Evolutionary conservation across 1,140 invertebrate genomes (phyloP).

Genomic region (Conus ventricosus): DNA sequence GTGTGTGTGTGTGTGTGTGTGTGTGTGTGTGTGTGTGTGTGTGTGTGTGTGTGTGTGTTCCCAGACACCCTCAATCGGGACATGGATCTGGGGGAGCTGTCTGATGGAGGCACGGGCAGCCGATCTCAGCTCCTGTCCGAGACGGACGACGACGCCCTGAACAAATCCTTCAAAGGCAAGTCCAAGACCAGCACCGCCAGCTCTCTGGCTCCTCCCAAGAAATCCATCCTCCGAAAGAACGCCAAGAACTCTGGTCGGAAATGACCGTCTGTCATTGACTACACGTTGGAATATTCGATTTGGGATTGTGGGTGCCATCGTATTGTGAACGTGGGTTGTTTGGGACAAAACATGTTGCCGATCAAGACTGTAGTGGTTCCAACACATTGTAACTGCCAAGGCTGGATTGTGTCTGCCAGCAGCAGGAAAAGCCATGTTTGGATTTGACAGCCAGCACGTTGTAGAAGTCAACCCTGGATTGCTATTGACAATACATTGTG

Average conservation of each 20-base stretch:
- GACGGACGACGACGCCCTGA: neutral
- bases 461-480: neutral
- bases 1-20: too few relatives aligned
- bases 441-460: too few relatives aligned
- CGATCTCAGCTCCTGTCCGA: neutral
- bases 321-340: neutral
- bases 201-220: neutral
- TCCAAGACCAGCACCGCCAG: neutral
- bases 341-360: neutral
- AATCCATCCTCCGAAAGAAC: neutral
- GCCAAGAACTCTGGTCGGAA: neutral
- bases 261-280: neutral
- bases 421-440: neutral
- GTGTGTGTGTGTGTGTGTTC: neutral
- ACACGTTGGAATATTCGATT: neutral
- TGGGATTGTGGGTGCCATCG: neutral
- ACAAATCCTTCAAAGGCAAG: neutral
- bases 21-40: too few relatives aligned
- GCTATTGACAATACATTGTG: neutral
- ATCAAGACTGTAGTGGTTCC: neutral
- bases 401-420: neutral
- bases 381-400: neutral
- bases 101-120: neutral
- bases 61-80: neutral
- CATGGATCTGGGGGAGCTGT: neutral